phyloP scores from a whole-genome alignment of 2,113 vertebrate species.

The Lipophrys pholis region DNA sequence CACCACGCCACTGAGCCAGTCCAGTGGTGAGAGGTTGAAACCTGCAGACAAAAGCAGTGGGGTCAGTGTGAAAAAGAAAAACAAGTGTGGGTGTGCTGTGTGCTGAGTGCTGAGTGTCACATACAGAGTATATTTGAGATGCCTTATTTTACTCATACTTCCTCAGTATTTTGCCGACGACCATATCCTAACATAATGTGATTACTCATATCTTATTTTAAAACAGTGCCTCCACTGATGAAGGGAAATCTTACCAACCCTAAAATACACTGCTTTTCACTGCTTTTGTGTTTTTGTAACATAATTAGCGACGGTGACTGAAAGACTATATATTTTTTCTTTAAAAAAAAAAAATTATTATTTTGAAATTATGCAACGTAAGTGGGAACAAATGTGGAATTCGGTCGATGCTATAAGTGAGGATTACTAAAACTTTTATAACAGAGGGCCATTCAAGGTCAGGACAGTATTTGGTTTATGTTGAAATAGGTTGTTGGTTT shows the following conservation, averaged over 20 bases:
- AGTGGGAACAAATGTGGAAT: too few species aligned
- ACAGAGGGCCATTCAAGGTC: too few species aligned
- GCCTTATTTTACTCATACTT: conserved; percentile 35
- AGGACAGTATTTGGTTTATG: too few species aligned
- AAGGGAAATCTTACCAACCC: conserved; percentile 1
- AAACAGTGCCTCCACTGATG: conserved; percentile 10
- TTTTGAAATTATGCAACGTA: too few species aligned
- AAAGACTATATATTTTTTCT: neutral
- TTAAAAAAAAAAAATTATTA: too few species aligned
- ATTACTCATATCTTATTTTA: conserved; percentile 16
- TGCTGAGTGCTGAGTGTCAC: conserved; percentile 66
- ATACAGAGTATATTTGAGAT: conserved; percentile 20
- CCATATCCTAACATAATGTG: conserved; percentile 13
- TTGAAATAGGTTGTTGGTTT: too few species aligned
- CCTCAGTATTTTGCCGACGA: conserved; percentile 27
- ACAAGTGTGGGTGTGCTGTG: conserved; percentile 76
- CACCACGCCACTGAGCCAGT: conserved; percentile 19
- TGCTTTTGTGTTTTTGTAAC: neutral
- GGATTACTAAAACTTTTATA: too few species aligned
- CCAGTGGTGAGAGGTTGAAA: conserved; percentile 46
- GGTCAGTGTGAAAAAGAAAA: conserved; percentile 68
- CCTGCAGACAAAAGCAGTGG: conserved; percentile 39
- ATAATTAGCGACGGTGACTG: too few species aligned
- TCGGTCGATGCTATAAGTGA: too few species aligned
- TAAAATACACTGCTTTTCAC: neutral